Conservation (phyloP, 1,140 invertebrate genomes). For the Temnothorax longispinosus region DNA sequence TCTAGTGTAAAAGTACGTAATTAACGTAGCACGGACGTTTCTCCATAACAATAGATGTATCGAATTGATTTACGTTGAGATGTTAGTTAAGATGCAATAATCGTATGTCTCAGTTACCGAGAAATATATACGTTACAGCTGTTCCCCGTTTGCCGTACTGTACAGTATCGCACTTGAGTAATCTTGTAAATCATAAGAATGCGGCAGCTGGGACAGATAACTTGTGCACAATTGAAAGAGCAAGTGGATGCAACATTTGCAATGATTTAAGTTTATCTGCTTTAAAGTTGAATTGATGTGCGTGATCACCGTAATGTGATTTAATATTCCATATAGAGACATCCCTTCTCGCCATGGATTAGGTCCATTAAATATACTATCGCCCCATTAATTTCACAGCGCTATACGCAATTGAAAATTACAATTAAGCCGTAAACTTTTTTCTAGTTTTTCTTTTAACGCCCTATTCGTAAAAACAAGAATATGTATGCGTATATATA, state of each 20-base stretch:
- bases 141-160: background rate
- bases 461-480: no score
- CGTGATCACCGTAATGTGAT: conserved; percentile 35
- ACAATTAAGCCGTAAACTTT: background rate
- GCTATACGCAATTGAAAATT: background rate
- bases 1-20: background rate
- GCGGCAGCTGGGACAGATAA: conserved; percentile 26
- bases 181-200: conserved; percentile 46
- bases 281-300: conserved; percentile 46
- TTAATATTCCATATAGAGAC: conserved; percentile 32
- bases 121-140: conserved; percentile 8
- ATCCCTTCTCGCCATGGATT: background rate
- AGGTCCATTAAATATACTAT: conserved; percentile 26
- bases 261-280: conserved; percentile 50
- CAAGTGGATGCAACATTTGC: conserved; percentile 38
- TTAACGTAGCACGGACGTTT: background rate
- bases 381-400: conserved; percentile 25
- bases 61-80: conserved; percentile 1
- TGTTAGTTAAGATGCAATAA: conserved; percentile 5
- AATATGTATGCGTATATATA: no score
- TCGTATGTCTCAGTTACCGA: background rate
- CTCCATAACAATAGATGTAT: background rate
- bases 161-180: background rate
- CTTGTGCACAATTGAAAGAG: conserved; percentile 36
- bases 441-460: background rate